These are phyloP conservation scores for Actenoides lindsayi DNA, from an alignment of 2,113 vertebrate genomes.

Conservation along the genomic window DNA sequence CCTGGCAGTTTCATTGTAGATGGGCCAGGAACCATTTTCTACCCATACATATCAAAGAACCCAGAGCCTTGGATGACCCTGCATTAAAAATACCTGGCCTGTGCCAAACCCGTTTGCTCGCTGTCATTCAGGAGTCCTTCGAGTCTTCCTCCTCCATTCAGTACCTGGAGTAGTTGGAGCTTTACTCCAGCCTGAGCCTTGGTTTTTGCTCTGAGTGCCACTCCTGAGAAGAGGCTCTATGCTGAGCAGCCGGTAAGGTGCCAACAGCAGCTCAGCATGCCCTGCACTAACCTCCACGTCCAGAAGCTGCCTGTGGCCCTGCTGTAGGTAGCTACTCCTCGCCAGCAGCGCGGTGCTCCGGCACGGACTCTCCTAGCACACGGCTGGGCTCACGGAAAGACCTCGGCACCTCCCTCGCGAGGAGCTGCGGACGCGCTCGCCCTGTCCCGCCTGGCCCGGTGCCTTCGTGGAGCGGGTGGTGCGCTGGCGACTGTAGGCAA, in stretches of 20 bases:
- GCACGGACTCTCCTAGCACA: accelerated
- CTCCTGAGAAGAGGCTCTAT: not conserved
- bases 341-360: not conserved
- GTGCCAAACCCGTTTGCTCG: not conserved
- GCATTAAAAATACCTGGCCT: not conserved
- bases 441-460: not conserved
- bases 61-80: not conserved
- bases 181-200: not conserved
- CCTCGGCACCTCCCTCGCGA: accelerated
- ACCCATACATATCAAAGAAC: not conserved
- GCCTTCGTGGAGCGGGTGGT: accelerated
- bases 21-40: not conserved
- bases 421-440: accelerated
- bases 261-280: not conserved
- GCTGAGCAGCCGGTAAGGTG: not conserved
- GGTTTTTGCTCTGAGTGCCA: not conserved
- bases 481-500: accelerated
- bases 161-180: not conserved
- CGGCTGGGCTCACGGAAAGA: not conserved
- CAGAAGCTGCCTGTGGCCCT: not conserved
- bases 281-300: accelerated
- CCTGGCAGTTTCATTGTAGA: not conserved
- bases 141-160: not conserved
- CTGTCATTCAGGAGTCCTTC: not conserved
- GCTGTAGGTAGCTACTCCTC: not conserved